Evolutionary conservation across 2,888 invertebrate species (phyloP).

Genomic region (Hipparchia semele): DNA sequence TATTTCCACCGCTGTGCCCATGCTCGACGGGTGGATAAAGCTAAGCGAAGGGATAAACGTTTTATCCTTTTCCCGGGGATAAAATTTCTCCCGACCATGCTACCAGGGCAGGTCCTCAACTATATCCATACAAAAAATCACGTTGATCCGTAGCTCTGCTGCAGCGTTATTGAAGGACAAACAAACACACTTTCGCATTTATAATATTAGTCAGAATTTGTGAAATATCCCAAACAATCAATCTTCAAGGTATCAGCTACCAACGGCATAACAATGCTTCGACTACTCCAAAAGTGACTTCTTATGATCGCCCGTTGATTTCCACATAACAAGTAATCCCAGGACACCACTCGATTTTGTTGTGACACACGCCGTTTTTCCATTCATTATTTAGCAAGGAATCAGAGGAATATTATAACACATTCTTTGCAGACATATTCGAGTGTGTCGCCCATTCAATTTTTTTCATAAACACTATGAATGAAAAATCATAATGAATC

Average conservation of each 20-base stretch:
- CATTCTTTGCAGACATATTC: slow-evolving; percentile 53
- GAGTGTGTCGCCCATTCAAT: slow-evolving; percentile 58
- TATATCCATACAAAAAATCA: too few species aligned
- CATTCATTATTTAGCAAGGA: slow-evolving; percentile 56
- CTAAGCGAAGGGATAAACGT: too few species aligned
- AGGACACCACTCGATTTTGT: slow-evolving; percentile 79
- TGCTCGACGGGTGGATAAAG: too few species aligned
- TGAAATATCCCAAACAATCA: background rate
- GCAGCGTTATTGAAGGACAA: too few species aligned
- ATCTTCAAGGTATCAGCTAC: slow-evolving; percentile 26
- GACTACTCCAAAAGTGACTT: slow-evolving; percentile 16
- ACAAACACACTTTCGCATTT: too few species aligned
- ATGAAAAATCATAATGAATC: slow-evolving; percentile 58
- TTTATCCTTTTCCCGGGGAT: too few species aligned
- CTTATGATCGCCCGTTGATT: slow-evolving; percentile 55
- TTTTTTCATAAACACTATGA: slow-evolving; percentile 51
- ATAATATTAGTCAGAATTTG: too few species aligned
- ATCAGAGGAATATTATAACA: slow-evolving; percentile 43
- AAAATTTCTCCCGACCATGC: too few species aligned
- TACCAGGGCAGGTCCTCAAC: too few species aligned
- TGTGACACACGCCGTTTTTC: slow-evolving; percentile 73
- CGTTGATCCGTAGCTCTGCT: too few species aligned
- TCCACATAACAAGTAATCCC: slow-evolving; percentile 62
- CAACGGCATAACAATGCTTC: slow-evolving; percentile 34
- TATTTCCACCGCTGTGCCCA: too few species aligned